Conservation (phyloP, 2,797 vertebrate species). For the Erithacus rubecula region DNA sequence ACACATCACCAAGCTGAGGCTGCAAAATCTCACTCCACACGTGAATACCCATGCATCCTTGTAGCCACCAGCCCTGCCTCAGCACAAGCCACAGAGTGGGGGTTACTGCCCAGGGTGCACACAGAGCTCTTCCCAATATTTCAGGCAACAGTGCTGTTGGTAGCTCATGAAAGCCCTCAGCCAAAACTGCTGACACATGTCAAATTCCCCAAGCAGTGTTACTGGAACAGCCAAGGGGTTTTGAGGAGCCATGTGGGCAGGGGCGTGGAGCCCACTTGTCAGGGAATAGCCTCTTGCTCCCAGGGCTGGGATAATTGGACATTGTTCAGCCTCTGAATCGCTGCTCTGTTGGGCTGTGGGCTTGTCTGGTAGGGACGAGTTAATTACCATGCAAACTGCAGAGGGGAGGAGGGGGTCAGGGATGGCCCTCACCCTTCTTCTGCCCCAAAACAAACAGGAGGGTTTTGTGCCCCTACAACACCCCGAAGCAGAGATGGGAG, state of each 20-base stretch:
- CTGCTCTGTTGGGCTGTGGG: not conserved
- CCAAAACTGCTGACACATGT: not conserved
- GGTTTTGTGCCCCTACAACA: not conserved
- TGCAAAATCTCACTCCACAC: not conserved
- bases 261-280: not conserved
- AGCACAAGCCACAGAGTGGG: too few relatives aligned
- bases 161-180: not conserved
- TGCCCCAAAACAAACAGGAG: not conserved
- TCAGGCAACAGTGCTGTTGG: not conserved
- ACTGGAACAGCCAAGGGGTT: not conserved
- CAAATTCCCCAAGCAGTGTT: not conserved
- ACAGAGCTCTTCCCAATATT: not conserved
- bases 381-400: conserved; percentile 29
- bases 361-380: not conserved
- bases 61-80: not conserved
- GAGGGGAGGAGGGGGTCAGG: conserved; percentile 1
- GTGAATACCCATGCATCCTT: fast-evolving
- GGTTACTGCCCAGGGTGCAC: fast-evolving
- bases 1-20: not conserved
- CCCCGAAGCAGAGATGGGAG: fast-evolving
- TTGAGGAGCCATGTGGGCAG: conserved; percentile 13
- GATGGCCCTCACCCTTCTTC: not conserved
- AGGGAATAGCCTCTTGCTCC: not conserved
- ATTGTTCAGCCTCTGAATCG: conserved; percentile 58
- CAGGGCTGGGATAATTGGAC: conserved; percentile 15